Evolutionary conservation across 2,797 vertebrate species (phyloP), one percentile per base, ranked within the genome.

Genomic region (Cuniculus paca): DNA sequence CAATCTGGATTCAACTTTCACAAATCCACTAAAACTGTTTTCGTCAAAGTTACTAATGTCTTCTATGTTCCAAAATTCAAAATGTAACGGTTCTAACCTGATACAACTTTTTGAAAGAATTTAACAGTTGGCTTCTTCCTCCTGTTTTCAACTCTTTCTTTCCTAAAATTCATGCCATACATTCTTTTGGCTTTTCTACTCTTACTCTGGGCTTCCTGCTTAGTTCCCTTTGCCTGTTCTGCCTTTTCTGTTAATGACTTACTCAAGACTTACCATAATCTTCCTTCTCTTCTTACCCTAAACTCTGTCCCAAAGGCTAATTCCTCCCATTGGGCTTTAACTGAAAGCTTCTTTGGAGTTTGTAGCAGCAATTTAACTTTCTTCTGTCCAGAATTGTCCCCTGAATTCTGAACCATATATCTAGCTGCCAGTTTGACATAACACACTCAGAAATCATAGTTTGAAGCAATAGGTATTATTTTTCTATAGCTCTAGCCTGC

Each of bases 1-100:
- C 34, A 94, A 34, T 84, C 31, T 61, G 20, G 16, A 42, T 88
- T 94, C 63, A 90, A 26, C 58, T 50, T 92, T 45, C 45, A 89
- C 34, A 52, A 65, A 60, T 84, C 39, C n/a, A 72, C 5, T 39
- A 4, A 96, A 78, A 94, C 39, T 83, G 2, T 54, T 88, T 78
- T 77, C 31, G 70, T 39, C 42, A 75, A 86, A 74, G 28, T 75
- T 39, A 63, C 5, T 68, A 70, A 87, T 63, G 17, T 87, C 10
- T 70, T 81, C 45, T 17, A 26, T 79, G 4, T 34, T 88, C 20
- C 36, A 72, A 63, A 91, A 74, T 72, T 50, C 2, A 1, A n/a
- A 58, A 61, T 82, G 0, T 72, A 13, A 70, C 34, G 61, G 12
- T 13, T 84, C 28, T 63, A 74, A n/a, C 22, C 16, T 65, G 78